Base-by-base conservation (phyloP, 2,113 vertebrate genomes). In the Corynorhinus townsendii region DNA sequence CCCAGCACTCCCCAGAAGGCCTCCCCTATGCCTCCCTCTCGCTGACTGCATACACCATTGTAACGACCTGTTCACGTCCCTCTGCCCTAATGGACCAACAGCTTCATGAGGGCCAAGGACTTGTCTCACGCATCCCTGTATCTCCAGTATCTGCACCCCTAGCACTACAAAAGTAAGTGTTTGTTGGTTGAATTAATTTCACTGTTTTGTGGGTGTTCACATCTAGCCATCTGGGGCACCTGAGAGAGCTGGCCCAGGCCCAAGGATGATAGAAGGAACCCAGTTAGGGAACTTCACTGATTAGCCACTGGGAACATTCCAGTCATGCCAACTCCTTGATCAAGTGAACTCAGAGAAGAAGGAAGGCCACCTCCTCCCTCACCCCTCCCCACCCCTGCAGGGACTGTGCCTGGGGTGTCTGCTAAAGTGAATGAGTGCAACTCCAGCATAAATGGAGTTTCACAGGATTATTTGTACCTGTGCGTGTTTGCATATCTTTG, bases 281-380 rank as follows among this genome's bases (percentile, higher is more conserved):
- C 68, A 93, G 76, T 35, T 86, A 28, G 71, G 76, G 71, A 84
- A 81, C 59, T 40, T 93, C 52, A 77, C 76, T 73, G 86, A 93
- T 83, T 81, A 90, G 64, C 89, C 76, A 49, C 47, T 64, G 22
- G 40, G 73, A 59, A 69, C 92, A 89, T 97, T 95, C 95, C 94
- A 85, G 76, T 84, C 93, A 45, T 92, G 68, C 68, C 88, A 85
- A 4, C 59, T 49, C 45, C 89, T 90, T 59, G 76, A 87, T 81
- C 82, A 56, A n/a, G n/a, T 76, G 19, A 59, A 87, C 49, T 52
- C 47, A n/a, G 54, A 75, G 59, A 68, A 24, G 38, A 16, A 62
- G 40, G 47, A 47, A 66, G 4, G 9, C 3, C 7, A 17, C 30
- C 12, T 22, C 43, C 3, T 7, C 59, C 16, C 26, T 26, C 20